phyloP scores from a whole-genome alignment of 1,140 invertebrate genomes.

The Conus ventricosus region DNA sequence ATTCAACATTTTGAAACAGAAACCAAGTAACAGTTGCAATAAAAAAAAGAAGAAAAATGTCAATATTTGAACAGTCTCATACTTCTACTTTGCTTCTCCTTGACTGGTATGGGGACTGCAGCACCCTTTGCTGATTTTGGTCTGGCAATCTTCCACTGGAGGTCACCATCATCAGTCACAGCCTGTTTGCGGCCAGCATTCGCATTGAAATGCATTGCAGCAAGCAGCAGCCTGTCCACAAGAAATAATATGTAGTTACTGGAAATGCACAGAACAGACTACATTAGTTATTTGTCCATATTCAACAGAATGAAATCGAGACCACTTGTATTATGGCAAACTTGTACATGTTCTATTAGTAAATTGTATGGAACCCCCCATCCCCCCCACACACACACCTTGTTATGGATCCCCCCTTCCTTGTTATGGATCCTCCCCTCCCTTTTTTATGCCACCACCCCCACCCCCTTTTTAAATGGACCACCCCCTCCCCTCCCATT shows the following conservation, averaged over 20 bases:
- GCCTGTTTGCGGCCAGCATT: conserved; percentile 34
- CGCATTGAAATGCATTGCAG: conserved; percentile 47
- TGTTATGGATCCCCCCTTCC: no score
- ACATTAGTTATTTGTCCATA: background rate
- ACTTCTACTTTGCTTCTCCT: background rate
- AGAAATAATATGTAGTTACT: background rate
- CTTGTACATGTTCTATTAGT: background rate
- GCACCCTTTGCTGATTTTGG: conserved; percentile 39
- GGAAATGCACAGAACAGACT: background rate
- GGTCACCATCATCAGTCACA: conserved; percentile 24
- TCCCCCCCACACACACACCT: no score
- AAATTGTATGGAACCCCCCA: background rate
- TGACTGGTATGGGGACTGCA: background rate
- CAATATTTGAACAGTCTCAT: background rate
- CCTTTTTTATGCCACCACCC: background rate
- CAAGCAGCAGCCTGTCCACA: conserved; percentile 31
- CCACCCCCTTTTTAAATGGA: no score
- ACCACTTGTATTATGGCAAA: background rate
- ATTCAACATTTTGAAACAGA: background rate
- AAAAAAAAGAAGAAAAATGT: background rate
- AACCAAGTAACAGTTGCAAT: background rate
- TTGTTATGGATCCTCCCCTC: no score
- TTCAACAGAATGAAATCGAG: background rate
- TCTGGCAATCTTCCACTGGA: conserved; percentile 1
- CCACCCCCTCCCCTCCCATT: background rate